These are phyloP conservation scores for Diphyllodes magnificus DNA, from an alignment of 2,113 vertebrate species.

Conservation along the genomic window DNA sequence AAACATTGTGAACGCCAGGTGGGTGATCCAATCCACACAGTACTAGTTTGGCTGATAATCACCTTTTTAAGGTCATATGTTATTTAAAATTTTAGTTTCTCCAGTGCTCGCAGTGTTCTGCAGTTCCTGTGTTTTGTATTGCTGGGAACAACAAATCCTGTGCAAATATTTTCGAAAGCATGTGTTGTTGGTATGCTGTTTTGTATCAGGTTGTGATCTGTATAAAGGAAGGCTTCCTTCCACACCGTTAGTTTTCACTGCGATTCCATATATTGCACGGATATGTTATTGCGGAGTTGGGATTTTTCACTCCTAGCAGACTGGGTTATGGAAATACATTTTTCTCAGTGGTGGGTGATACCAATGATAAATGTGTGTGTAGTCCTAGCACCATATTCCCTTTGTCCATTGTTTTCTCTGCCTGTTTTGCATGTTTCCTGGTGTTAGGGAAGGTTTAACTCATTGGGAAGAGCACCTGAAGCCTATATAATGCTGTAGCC, in stretches of 20 bases:
- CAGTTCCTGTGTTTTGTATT: background rate
- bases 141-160: background rate
- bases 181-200: background rate
- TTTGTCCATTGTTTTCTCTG: background rate
- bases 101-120: background rate
- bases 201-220: background rate
- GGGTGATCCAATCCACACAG: background rate
- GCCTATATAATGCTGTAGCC: background rate
- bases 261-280: background rate
- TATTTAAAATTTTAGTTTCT: background rate
- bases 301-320: background rate
- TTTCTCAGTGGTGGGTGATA: background rate
- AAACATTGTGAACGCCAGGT: slow-evolving; percentile 98
- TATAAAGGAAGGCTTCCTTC: background rate
- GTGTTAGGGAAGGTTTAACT: background rate
- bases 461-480: background rate
- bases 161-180: background rate
- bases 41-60: background rate
- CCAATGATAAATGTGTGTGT: background rate
- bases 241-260: background rate
- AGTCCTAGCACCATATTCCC: background rate
- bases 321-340: background rate
- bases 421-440: background rate
- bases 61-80: background rate
- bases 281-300: background rate